phyloP scores from a whole-genome alignment of 2,113 vertebrate genomes.

The Microcebus jonahi region DNA sequence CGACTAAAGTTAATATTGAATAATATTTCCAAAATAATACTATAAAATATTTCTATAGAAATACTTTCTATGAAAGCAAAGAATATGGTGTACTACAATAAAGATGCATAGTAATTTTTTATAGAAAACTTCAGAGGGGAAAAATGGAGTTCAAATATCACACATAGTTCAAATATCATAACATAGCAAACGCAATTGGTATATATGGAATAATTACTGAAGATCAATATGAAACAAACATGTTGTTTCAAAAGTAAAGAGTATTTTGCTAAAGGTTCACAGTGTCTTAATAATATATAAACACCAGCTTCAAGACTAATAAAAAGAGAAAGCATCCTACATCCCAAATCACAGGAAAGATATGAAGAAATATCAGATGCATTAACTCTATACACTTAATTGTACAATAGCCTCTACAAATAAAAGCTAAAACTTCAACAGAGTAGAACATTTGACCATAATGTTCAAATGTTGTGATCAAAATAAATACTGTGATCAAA shows the following conservation, averaged over 20 bases:
- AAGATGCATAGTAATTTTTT: background rate
- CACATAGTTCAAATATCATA: background rate
- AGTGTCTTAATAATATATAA: background rate
- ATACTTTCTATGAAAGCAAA: background rate
- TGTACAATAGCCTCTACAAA: background rate
- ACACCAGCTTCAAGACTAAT: background rate
- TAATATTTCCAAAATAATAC: conserved; percentile 2
- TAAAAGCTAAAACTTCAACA: background rate
- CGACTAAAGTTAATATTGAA: conserved; percentile 57
- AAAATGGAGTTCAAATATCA: background rate
- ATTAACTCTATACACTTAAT: background rate
- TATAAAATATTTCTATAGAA: conserved; percentile 1
- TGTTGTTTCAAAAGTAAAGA: background rate
- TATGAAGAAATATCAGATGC: background rate
- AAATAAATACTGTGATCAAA: background rate
- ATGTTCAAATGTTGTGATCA: background rate
- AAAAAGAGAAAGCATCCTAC: background rate
- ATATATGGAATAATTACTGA: background rate
- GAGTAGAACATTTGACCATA: background rate
- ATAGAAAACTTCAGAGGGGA: background rate
- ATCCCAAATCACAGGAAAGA: background rate
- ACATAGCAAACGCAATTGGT: background rate
- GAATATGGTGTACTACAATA: background rate
- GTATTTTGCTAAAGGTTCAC: background rate
- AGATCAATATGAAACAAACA: background rate